A percentile compares a stretch with the other conserved stretches of the same genome.
These are phyloP conservation scores for Laterallus jamaicensis DNA, from an alignment of 2,113 vertebrate species.

Conservation along the genomic window DNA sequence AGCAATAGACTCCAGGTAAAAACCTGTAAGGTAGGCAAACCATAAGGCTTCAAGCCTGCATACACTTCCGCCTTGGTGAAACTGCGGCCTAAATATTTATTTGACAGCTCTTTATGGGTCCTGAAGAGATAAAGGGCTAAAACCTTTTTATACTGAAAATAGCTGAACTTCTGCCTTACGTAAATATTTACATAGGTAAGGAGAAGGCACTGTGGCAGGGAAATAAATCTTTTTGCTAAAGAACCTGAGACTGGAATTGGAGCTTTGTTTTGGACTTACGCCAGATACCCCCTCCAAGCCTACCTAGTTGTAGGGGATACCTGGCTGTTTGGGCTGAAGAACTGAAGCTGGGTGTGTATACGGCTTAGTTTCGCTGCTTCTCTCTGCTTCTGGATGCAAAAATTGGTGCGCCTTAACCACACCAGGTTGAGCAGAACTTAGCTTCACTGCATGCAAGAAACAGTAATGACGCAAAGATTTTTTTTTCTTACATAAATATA, in stretches of 20 bases:
- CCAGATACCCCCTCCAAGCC: not conserved
- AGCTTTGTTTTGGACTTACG: not conserved
- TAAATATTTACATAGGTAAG: slow-evolving; percentile 43
- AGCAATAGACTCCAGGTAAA: not conserved
- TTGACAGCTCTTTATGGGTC: not conserved
- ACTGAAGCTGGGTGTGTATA: not conserved
- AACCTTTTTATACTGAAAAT: slow-evolving; percentile 6
- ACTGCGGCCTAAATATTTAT: not conserved
- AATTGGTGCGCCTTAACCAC: not conserved
- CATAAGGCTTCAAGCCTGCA: not conserved
- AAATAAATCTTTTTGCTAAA: not conserved
- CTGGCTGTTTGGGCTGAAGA: not conserved
- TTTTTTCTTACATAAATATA: not conserved
- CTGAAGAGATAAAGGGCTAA: slow-evolving; percentile 3
- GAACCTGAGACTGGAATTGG: not conserved
- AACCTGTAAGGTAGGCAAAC: not conserved
- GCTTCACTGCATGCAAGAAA: not conserved
- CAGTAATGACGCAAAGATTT: not conserved
- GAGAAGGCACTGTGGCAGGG: not conserved
- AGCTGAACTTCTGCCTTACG: slow-evolving; percentile 38
- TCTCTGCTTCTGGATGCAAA: not conserved
- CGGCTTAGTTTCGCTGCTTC: not conserved
- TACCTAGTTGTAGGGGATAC: not conserved
- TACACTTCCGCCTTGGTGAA: not conserved
- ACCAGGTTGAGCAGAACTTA: not conserved